These are phyloP conservation scores for Drepana falcataria DNA, from an alignment of 2,888 invertebrate genomes.

Conservation along the genomic window DNA sequence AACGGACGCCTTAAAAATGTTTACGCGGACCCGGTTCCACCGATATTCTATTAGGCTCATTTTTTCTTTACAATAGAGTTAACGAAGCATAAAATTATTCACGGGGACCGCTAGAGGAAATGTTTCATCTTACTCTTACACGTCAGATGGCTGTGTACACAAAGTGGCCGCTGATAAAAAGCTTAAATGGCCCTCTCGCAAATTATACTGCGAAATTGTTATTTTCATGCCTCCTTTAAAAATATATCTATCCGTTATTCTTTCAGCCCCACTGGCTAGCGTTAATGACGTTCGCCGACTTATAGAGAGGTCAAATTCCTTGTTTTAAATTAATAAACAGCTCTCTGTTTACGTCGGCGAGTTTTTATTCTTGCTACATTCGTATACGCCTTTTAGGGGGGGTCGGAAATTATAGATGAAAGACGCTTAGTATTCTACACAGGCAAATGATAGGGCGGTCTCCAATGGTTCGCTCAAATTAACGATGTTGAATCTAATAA, in stretches of 20 bases:
- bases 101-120: slow-evolving; percentile 56
- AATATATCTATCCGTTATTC: slow-evolving; percentile 52
- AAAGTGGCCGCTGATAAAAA: slow-evolving; percentile 70
- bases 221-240: slow-evolving; percentile 57
- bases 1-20: slow-evolving; percentile 25
- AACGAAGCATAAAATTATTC: slow-evolving; percentile 73
- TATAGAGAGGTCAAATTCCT: slow-evolving; percentile 56
- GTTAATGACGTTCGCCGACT: slow-evolving; percentile 55
- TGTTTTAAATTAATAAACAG: slow-evolving; percentile 59
- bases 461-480: neutral
- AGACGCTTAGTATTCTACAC: neutral
- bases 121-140: slow-evolving; percentile 51
- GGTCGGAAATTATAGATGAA: neutral
- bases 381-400: slow-evolving; percentile 21
- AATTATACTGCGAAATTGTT: slow-evolving; percentile 71
- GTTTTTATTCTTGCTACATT: slow-evolving; percentile 21
- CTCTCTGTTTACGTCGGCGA: slow-evolving; percentile 34
- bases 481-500: neutral
- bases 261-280: slow-evolving; percentile 32
- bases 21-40: slow-evolving; percentile 6
- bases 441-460: neutral
- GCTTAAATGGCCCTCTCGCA: slow-evolving; percentile 66
- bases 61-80: slow-evolving; percentile 57
- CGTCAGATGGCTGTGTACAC: slow-evolving; percentile 69
- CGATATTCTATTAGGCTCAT: slow-evolving; percentile 2